Evolutionary conservation across 2,888 invertebrate genomes (phyloP).

Genomic region (Panorpa germanica): DNA sequence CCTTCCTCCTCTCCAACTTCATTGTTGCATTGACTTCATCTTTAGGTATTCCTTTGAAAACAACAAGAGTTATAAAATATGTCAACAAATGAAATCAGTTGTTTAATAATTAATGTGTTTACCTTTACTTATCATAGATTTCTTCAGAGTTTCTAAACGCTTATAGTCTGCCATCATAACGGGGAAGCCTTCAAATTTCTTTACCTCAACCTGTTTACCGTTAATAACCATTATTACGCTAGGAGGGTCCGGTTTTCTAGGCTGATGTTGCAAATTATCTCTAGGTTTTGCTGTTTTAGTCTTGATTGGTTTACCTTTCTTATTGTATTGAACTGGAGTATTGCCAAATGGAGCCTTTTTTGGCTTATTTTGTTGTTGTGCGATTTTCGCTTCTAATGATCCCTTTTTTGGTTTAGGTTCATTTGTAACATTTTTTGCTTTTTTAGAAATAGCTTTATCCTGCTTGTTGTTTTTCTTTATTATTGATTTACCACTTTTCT

Average conservation of each 20-base stretch:
- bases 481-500: conserved; percentile 7
- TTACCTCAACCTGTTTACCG: conserved; percentile 39
- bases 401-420: conserved; percentile 16
- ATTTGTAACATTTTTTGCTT: conserved; percentile 14
- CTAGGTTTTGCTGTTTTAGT: too few species aligned
- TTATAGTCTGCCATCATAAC: conserved; percentile 51
- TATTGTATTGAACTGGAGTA: conserved; percentile 9
- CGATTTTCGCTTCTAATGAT: conserved; percentile 8
- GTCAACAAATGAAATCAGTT: too few species aligned
- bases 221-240: conserved; percentile 36
- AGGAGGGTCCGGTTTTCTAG: conserved; percentile 28
- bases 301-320: conserved; percentile 15
- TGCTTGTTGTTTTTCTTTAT: conserved; percentile 5
- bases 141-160: conserved; percentile 36
- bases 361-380: conserved; percentile 11
- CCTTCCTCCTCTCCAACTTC: conserved; percentile 47
- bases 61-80: too few species aligned
- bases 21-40: conserved; percentile 44
- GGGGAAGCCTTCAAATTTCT: conserved; percentile 50
- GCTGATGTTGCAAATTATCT: conserved; percentile 21
- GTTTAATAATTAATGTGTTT: too few species aligned
- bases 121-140: conserved; percentile 42
- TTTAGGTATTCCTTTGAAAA: too few species aligned
- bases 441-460: conserved; percentile 13
- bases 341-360: conserved; percentile 7